Conservation (phyloP, 2,113 vertebrate species). For the Petromus typicus region DNA sequence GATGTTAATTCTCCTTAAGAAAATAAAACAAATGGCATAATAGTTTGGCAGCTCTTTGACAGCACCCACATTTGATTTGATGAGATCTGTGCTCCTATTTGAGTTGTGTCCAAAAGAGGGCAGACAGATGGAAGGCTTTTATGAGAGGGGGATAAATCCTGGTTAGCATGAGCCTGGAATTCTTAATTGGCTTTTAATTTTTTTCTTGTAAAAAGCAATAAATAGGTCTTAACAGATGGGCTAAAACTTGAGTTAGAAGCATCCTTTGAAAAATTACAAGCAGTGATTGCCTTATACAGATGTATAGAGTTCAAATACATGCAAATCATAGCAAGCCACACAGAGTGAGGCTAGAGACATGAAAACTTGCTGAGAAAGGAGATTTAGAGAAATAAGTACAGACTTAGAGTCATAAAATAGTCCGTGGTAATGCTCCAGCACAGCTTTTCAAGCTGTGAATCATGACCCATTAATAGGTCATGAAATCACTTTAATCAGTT, state of each 20-base stretch:
- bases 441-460: slow-evolving; percentile 51
- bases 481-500: slow-evolving; percentile 54
- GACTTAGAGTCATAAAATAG: background rate
- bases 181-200: slow-evolving; percentile 74
- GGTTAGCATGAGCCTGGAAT: slow-evolving; percentile 71
- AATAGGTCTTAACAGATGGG: slow-evolving; percentile 81
- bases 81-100: slow-evolving; percentile 68
- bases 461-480: slow-evolving; percentile 29
- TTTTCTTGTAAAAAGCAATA: slow-evolving; percentile 75
- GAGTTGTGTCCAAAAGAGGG: slow-evolving; percentile 77
- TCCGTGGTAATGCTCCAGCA: background rate
- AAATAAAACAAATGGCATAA: slow-evolving; percentile 68
- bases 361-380: slow-evolving; percentile 41
- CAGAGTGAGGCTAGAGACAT: background rate
- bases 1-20: slow-evolving; percentile 68
- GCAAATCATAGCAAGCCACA: slow-evolving; percentile 57
- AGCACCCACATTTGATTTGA: slow-evolving; percentile 73
- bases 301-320: slow-evolving; percentile 66
- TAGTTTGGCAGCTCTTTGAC: slow-evolving; percentile 75
- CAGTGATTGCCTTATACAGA: slow-evolving; percentile 61
- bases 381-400: slow-evolving; percentile 15
- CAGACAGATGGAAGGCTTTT: slow-evolving; percentile 79
- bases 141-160: slow-evolving; percentile 57
- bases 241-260: slow-evolving; percentile 69
- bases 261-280: slow-evolving; percentile 72